Evolutionary conservation across 2,888 invertebrate species (phyloP), one percentile per base, ranked within the genome.

Genomic region (Acanthosepion pharaonis): DNA sequence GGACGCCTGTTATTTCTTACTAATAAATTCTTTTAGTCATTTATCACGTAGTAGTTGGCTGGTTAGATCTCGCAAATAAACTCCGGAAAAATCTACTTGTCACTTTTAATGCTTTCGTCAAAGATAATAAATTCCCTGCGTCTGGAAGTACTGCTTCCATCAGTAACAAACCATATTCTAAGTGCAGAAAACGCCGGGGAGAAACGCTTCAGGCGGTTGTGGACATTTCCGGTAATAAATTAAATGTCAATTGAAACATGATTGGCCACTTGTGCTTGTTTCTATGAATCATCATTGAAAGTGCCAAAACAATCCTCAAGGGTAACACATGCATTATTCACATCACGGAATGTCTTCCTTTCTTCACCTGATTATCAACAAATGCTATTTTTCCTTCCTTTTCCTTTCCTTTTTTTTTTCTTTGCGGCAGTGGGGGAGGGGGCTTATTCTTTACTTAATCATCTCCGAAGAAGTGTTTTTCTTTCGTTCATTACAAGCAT

Each of bases 221-320:
- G 78, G 78, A n/a, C 78, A 78, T n/a, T 78, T 78, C 78, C 78
- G 78, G 78, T 9, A 78, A 78, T 78, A 78, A 78, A 78, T 78
- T n/a, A 78, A 78, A 78, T 78, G 78, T 78, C 78, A 78, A 78
- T 78, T 78, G 15, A 78, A 78, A 78, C 78, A 15, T 78, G 78
- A 78, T 78, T 78, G 78, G 78, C 33, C n/a, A 78, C 78, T 33
- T n/a, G n/a, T n/a, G n/a, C 78, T 78, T 78, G 15, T 78, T 15
- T 78, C n/a, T 78, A n/a, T n/a, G 78, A 78, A 33, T n/a, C 11
- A 78, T n/a, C 18, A 78, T 78, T 78, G 78, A 15, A 33, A 78
- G 78, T 78, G 78, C 20, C 33, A 78, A 33, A n/a, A 33, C n/a
- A 78, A 78, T 78, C 20, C 78, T 6, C n/a, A n/a, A n/a, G n/a